Evolutionary conservation across 2,113 vertebrate species (phyloP).

Genomic region (Lycaon pictus): DNA sequence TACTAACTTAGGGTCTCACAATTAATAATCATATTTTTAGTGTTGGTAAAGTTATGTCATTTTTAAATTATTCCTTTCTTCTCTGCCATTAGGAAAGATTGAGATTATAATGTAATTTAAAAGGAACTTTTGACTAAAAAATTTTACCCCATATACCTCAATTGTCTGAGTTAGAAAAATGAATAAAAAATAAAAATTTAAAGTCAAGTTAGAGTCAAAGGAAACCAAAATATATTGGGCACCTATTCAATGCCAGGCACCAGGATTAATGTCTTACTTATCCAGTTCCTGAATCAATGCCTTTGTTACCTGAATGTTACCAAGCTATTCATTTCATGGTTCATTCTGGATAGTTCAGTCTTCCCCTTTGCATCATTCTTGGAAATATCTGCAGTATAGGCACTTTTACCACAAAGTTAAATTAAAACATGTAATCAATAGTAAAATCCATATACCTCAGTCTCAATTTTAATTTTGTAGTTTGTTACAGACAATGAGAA

Average conservation of each 20-base stretch:
- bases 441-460: neutral
- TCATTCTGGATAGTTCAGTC: neutral
- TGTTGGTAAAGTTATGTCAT: neutral
- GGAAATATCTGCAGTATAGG: neutral
- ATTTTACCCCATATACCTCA: neutral
- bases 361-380: neutral
- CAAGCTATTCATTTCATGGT: neutral
- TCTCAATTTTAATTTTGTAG: neutral
- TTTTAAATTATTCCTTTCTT: neutral
- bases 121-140: neutral
- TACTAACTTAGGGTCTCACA: neutral
- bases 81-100: neutral
- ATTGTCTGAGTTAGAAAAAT: neutral
- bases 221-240: neutral
- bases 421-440: neutral
- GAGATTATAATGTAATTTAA: neutral
- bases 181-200: neutral
- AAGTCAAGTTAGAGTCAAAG: neutral
- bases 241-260: neutral
- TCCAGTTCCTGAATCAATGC: neutral
- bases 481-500: slow-evolving; percentile 23
- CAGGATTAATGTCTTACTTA: neutral
- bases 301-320: neutral
- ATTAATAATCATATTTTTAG: neutral
- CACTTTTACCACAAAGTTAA: slow-evolving; percentile 1